A percentile compares a stretch with the other conserved stretches of the same genome.
phyloP scores from a whole-genome alignment of 2,888 invertebrate species.

The Dicycla oo region DNA sequence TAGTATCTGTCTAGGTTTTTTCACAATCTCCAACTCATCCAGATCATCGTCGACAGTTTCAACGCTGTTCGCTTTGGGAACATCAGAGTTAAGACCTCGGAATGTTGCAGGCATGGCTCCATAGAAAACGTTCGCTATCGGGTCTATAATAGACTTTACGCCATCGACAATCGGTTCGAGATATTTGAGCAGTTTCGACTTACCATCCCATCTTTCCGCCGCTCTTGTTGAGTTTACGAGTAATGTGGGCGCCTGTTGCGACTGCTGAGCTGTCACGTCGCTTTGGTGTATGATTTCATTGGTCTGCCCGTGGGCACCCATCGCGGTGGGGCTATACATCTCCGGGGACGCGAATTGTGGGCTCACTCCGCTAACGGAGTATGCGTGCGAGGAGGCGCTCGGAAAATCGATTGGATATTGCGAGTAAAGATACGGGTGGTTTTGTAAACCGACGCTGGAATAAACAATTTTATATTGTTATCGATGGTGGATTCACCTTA shows the following conservation, averaged over 20 bases:
- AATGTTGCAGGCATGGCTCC: slow-evolving; percentile 85
- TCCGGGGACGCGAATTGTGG: slow-evolving; percentile 87
- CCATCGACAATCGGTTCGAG: slow-evolving; percentile 85
- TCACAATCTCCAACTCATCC: slow-evolving; percentile 74
- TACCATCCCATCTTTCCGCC: slow-evolving; percentile 89
- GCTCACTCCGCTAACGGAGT: slow-evolving; percentile 88
- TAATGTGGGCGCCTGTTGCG: slow-evolving; percentile 86
- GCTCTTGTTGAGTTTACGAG: slow-evolving; percentile 85
- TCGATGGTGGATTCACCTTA: slow-evolving; percentile 50
- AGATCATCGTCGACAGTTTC: slow-evolving; percentile 70
- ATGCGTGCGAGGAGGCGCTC: slow-evolving; percentile 89
- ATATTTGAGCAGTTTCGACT: slow-evolving; percentile 86
- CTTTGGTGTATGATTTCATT: slow-evolving; percentile 86
- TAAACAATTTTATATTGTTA: slow-evolving; percentile 78
- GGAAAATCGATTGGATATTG: slow-evolving; percentile 90
- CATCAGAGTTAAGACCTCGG: slow-evolving; percentile 83
- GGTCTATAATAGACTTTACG: slow-evolving; percentile 81
- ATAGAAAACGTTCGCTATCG: slow-evolving; percentile 84
- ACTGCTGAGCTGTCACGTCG: slow-evolving; percentile 89
- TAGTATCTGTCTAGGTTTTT: slow-evolving; percentile 82
- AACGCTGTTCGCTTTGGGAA: slow-evolving; percentile 78
- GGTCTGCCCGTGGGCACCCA: slow-evolving; percentile 81
- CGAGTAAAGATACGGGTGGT: slow-evolving; percentile 88
- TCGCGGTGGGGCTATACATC: slow-evolving; percentile 85
- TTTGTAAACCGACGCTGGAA: slow-evolving; percentile 89